Base-by-base conservation (phyloP, 2,797 vertebrate genomes). In the Epinephelus coioides region DNA sequence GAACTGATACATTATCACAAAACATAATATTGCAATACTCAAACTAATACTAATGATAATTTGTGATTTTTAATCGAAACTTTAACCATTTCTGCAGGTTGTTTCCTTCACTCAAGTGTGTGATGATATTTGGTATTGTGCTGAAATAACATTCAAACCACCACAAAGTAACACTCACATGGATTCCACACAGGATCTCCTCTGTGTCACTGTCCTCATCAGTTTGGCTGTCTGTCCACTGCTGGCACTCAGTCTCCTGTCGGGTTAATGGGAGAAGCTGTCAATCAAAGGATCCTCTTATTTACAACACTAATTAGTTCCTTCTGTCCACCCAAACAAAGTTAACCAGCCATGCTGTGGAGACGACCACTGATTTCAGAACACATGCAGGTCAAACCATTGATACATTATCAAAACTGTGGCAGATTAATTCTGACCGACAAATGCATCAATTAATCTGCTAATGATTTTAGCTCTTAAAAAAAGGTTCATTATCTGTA, bases 171-270 rank as follows among this genome's bases (percentile, higher is more conserved):
- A 44, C 27, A 10, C 59, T 86, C 84, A 98, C 97, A 91, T 97
- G 95, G 71, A 95, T 94, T 79, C 95, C 96, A 3, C 95, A 96
- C 53, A 96, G 94, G 89, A 95, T 94, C 44, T 97, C 97, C 69
- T 97, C 97, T 5, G 92, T 94, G 91, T 97, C 97, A 74, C 95
- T 96, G 89, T 97, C 96, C 78, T 97, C 96, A 23, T 98, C 96
- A 0, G 95, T 96, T 90, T 96, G 96, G 80, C 95, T 95, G 1
- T 97, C 96, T 55, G 92, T 94, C 97, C 96, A 96, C 85, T 94
- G 96, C 82, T 96, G 96, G 80, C 94, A 94, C 90, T 96, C 95
- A 66, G 95, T 94, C 92, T 97, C 97, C 97, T 98, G 92, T 78
- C 30, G 53, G 54, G 86, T 81, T 72, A 63, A 83, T 46, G n/a